Evolutionary conservation across 2,113 vertebrate genomes (phyloP).

Genomic region (Acanthisitta chloris): DNA sequence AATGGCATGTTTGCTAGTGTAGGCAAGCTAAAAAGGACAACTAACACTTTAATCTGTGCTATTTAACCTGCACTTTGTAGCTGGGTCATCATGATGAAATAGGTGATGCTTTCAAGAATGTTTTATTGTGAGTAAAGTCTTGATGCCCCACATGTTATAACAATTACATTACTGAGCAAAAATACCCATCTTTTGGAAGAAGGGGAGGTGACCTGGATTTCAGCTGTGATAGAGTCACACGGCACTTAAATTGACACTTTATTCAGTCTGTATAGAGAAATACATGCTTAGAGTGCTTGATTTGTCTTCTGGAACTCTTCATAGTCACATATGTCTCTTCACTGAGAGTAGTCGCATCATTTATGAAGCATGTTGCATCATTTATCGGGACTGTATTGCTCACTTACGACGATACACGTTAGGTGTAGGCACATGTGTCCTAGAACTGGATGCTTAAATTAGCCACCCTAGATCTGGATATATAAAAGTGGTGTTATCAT

Average conservation of each 20-base stretch:
- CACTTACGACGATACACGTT: accelerated
- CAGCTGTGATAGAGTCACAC: background rate
- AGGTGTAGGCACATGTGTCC: background rate
- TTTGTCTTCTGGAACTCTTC: background rate
- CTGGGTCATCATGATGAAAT: background rate
- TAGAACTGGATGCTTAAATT: background rate
- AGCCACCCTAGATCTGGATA: background rate
- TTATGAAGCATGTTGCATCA: background rate
- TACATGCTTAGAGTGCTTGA: background rate
- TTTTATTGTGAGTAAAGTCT: background rate
- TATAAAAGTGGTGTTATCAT: background rate
- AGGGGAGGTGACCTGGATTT: background rate
- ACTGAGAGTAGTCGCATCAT: background rate
- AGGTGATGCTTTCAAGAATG: background rate
- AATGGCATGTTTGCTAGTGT: background rate
- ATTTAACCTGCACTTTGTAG: background rate
- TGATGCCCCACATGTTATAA: background rate
- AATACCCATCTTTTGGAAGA: background rate
- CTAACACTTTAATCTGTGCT: background rate
- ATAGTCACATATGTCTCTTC: background rate
- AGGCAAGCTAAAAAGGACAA: background rate
- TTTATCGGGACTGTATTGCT: background rate
- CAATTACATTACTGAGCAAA: background rate
- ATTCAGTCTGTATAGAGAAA: background rate
- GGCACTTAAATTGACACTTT: background rate